Conservation (phyloP, 1,140 invertebrate species). For the Ganaspis sp. region DNA sequence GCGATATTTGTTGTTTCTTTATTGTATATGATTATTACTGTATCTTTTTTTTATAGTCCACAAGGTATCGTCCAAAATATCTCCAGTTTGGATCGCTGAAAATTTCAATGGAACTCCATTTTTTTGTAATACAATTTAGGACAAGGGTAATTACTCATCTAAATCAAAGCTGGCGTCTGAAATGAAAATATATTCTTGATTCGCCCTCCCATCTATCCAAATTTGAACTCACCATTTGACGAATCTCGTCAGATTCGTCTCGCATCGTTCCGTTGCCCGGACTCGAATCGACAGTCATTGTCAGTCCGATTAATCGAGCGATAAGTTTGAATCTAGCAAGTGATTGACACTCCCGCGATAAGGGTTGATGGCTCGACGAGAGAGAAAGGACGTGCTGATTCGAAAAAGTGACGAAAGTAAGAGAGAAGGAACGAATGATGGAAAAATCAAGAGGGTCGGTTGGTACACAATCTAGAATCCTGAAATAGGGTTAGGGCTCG, state of each 20-base stretch:
- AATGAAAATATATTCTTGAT: background rate
- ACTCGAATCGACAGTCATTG: conserved; percentile 52
- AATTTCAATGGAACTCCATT: no score
- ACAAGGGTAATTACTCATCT: no score
- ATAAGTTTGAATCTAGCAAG: conserved; percentile 43
- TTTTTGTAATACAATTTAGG: no score
- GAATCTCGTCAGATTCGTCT: conserved; percentile 26
- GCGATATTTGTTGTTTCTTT: no score
- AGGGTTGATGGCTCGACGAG: conserved; percentile 40
- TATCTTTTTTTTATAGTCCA: no score
- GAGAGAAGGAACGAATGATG: conserved; percentile 22
- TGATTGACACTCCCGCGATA: conserved; percentile 51
- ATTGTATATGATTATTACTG: no score
- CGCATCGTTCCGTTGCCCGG: conserved; percentile 23
- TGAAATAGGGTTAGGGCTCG: background rate
- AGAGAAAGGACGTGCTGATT: background rate
- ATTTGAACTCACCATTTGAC: background rate
- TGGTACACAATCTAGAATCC: background rate
- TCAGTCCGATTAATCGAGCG: conserved; percentile 51
- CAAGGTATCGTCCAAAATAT: no score
- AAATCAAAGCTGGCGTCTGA: background rate
- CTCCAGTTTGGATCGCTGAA: no score
- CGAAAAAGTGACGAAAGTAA: background rate
- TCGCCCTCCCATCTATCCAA: background rate
- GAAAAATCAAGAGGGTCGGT: background rate